These are phyloP conservation scores for Drosophila quadrilineata DNA, from an alignment of 1,140 invertebrate species.

Conservation along the genomic window DNA sequence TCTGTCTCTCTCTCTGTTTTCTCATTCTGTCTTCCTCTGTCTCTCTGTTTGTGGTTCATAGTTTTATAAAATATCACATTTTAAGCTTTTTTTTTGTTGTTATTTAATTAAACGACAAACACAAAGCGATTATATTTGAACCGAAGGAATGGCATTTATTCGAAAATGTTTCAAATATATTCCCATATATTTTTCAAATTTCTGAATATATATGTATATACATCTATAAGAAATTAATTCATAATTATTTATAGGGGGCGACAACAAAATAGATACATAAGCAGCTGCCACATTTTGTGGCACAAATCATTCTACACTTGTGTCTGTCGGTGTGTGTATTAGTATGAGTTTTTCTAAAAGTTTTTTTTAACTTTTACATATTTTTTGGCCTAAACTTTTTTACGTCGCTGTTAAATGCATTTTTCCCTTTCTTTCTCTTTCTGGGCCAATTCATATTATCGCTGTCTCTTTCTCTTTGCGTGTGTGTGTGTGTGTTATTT, in stretches of 20 bases:
- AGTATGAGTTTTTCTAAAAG: slow-evolving; percentile 10
- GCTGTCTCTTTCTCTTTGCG: slow-evolving; percentile 7
- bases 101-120: slow-evolving; percentile 38
- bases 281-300: slow-evolving; percentile 17
- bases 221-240: background rate
- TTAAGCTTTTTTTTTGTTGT: slow-evolving; percentile 65
- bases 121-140: too few relatives aligned
- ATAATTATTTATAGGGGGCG: slow-evolving; percentile 30
- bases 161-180: too few relatives aligned
- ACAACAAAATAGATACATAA: slow-evolving; percentile 9
- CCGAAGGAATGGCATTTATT: too few relatives aligned
- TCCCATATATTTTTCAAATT: too few relatives aligned
- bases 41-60: slow-evolving; percentile 32
- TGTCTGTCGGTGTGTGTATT: background rate
- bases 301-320: background rate
- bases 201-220: too few relatives aligned
- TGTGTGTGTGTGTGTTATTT: slow-evolving; percentile 14
- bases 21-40: background rate
- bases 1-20: background rate
- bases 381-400: too few relatives aligned
- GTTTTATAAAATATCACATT: slow-evolving; percentile 81
- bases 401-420: slow-evolving; percentile 18
- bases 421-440: slow-evolving; percentile 5
- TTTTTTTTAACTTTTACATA: too few relatives aligned
- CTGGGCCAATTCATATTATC: slow-evolving; percentile 12